A percentile compares a stretch with the other conserved stretches of the same genome.
Evolutionary conservation across 2,113 vertebrate species (phyloP).

Genomic region (Sula dactylatra): DNA sequence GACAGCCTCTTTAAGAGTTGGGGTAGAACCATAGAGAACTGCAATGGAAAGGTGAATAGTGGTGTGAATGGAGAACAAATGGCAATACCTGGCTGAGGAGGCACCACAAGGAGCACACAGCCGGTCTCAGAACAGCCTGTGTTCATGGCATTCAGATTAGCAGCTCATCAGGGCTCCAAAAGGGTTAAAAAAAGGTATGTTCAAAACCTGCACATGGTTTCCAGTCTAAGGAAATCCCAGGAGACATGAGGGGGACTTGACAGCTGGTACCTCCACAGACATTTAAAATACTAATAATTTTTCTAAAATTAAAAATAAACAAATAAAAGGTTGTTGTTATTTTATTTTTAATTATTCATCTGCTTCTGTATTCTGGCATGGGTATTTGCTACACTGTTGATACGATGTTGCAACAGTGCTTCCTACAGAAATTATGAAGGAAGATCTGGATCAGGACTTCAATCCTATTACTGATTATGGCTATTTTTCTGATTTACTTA

Average conservation of each 20-base stretch:
- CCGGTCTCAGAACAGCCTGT: neutral
- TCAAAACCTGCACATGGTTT: neutral
- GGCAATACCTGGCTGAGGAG: neutral
- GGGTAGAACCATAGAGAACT: neutral
- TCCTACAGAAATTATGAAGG: neutral
- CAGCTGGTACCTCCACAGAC: neutral
- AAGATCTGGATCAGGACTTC: neutral
- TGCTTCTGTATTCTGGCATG: neutral
- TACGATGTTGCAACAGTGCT: neutral
- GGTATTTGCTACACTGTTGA: neutral
- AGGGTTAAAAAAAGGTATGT: neutral
- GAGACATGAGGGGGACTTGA: neutral
- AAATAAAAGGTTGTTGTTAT: neutral
- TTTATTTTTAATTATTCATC: neutral
- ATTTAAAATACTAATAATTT: neutral
- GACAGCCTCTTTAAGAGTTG: neutral
- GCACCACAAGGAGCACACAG: neutral
- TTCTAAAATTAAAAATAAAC: neutral
- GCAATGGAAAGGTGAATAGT: neutral
- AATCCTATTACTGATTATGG: neutral
- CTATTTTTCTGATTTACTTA: neutral
- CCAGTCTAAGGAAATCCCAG: neutral
- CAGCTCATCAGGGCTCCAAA: neutral
- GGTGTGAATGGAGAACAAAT: neutral
- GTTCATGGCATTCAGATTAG: fast-evolving